Conservation (phyloP, 1,140 invertebrate genomes). For the Eubasilissa regina region DNA sequence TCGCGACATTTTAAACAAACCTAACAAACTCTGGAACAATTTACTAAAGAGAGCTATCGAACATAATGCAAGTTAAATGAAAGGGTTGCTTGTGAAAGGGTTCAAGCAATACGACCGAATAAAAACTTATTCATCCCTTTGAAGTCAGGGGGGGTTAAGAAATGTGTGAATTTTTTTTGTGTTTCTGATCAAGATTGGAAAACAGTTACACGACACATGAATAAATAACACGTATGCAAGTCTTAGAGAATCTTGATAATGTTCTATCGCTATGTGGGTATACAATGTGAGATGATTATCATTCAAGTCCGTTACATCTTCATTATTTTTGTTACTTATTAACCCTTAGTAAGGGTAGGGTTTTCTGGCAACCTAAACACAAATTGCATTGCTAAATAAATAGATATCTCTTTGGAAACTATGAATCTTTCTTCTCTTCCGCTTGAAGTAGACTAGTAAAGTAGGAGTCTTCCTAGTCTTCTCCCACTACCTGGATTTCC, state of each 20-base stretch:
- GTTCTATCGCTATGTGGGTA: no score
- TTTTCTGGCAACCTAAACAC: no score
- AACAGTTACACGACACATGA: conserved; percentile 13
- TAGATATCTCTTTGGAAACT: no score
- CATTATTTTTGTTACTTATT: background rate
- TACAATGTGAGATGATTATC: background rate
- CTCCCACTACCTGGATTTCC: no score
- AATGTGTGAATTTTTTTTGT: conserved; percentile 12
- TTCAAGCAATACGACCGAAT: background rate
- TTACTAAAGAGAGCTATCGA: background rate
- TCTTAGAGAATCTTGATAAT: no score
- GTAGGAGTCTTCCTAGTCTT: no score
- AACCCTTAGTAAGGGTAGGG: no score
- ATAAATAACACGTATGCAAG: background rate
- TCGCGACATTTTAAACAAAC: conserved; percentile 18
- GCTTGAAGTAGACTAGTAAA: no score
- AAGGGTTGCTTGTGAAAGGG: background rate
- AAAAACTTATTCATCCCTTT: background rate
- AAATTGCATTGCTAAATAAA: no score
- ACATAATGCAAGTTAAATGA: background rate
- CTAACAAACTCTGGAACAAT: conserved; percentile 20
- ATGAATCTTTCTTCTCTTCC: no score
- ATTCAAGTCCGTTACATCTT: conserved; percentile 1
- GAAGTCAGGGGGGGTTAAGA: conserved; percentile 17
- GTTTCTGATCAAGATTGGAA: conserved; percentile 18